Percentiles rank a stretch among this genome's conserved stretches.
Evolutionary conservation across 2,888 invertebrate species (phyloP).

Genomic region (Drosophila nigritarsus): DNA sequence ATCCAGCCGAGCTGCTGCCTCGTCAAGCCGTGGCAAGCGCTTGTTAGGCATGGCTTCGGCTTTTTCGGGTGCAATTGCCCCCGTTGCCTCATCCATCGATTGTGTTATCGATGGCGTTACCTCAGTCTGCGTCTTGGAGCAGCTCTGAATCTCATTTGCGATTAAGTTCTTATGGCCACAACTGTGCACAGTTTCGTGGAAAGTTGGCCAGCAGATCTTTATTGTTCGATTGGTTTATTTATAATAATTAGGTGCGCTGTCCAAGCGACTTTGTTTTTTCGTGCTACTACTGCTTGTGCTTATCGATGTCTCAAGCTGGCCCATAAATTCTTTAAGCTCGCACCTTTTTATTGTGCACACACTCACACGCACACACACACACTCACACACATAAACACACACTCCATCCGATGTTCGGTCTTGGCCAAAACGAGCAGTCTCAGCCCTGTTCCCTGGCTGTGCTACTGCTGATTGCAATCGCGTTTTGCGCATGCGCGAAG

Average conservation of each 20-base stretch:
- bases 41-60: conserved; percentile 62
- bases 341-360: conserved; percentile 83
- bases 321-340: conserved; percentile 84
- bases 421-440: conserved; percentile 12
- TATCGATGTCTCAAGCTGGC: conserved; percentile 74
- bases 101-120: conserved; percentile 84
- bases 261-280: conserved; percentile 60
- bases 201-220: conserved; percentile 81
- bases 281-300: conserved; percentile 55
- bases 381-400: conserved; percentile 41
- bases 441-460: conserved; percentile 28
- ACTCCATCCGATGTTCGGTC: conserved; percentile 36
- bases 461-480: conserved; percentile 74
- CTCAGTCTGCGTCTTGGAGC: conserved; percentile 9
- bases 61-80: conserved; percentile 63
- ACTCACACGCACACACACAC: conserved; percentile 49
- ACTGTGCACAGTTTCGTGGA: conserved; percentile 70
- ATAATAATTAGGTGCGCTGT: conserved; percentile 84
- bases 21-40: conserved; percentile 77
- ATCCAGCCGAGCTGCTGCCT: conserved; percentile 83
- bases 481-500: conserved; percentile 68
- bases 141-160: conserved; percentile 76
- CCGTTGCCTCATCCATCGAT: conserved; percentile 72
- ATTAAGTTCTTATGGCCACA: conserved; percentile 82
- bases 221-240: conserved; percentile 84